Evolutionary conservation across 2,797 vertebrate species (phyloP).

Genomic region (Coilia nasus): DNA sequence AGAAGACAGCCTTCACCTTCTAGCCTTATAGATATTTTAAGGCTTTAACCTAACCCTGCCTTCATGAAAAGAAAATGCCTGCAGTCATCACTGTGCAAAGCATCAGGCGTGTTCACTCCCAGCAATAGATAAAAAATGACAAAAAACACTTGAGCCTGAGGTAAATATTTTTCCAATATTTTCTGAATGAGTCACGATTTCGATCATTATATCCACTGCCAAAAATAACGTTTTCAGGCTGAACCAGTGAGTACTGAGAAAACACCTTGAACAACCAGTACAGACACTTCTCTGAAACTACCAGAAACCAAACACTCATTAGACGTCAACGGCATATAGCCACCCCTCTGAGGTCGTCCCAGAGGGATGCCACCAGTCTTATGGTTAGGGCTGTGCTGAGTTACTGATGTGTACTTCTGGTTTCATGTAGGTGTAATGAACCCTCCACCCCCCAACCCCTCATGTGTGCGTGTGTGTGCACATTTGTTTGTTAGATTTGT

Average conservation of each 20-base stretch:
- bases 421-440: too few species aligned
- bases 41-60: not conserved
- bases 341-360: slow-evolving; percentile 2
- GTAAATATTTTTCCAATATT: not conserved
- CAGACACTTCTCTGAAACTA: not conserved
- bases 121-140: not conserved
- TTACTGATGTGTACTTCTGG: not conserved
- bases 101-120: not conserved
- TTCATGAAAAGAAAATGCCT: not conserved
- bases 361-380: slow-evolving; percentile 22
- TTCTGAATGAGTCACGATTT: not conserved
- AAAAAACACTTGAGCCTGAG: not conserved
- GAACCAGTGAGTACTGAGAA: not conserved
- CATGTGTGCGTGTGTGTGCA: too few species aligned
- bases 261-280: slow-evolving; percentile 38
- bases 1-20: not conserved
- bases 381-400: not conserved
- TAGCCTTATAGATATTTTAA: not conserved
- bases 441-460: too few species aligned
- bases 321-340: slow-evolving; percentile 5
- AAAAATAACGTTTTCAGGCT: not conserved
- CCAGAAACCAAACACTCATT: slow-evolving; percentile 27
- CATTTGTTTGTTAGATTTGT: too few species aligned
- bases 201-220: not conserved
- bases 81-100: not conserved